Conservation (phyloP, 2,797 vertebrate species). For the Nyctibius grandis region DNA sequence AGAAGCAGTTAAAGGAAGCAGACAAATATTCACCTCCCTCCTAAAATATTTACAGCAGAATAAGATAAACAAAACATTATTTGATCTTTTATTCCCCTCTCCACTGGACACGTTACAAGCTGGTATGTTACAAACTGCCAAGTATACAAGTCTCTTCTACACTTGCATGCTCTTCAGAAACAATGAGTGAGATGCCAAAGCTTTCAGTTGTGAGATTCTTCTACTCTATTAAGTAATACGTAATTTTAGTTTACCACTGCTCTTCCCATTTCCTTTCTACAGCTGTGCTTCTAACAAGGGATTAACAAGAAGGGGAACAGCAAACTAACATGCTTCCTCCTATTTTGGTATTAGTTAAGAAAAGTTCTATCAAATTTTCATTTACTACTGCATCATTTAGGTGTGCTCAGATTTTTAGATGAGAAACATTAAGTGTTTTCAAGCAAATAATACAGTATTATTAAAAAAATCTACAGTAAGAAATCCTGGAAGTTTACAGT, state of each 20-base stretch:
- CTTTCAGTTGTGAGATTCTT: not conserved
- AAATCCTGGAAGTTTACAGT: not conserved
- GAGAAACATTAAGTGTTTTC: not conserved
- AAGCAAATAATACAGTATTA: not conserved
- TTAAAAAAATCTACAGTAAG: not conserved
- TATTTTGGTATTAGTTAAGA: not conserved
- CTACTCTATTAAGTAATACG: not conserved
- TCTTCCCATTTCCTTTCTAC: not conserved
- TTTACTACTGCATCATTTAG: not conserved
- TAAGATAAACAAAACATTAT: not conserved
- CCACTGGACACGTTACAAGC: not conserved
- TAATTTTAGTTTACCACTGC: not conserved
- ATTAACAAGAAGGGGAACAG: not conserved
- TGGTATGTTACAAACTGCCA: not conserved
- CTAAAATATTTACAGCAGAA: not conserved
- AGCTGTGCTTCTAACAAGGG: not conserved
- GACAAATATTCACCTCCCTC: not conserved
- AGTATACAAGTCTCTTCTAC: not conserved
- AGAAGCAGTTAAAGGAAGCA: not conserved
- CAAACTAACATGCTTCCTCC: not conserved
- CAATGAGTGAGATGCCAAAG: not conserved
- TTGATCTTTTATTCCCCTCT: not conserved
- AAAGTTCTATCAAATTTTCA: not conserved
- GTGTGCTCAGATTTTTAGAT: not conserved
- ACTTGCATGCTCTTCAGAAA: not conserved